Conservation (phyloP, 1,140 invertebrate species). For the Melitaea cinxia region DNA sequence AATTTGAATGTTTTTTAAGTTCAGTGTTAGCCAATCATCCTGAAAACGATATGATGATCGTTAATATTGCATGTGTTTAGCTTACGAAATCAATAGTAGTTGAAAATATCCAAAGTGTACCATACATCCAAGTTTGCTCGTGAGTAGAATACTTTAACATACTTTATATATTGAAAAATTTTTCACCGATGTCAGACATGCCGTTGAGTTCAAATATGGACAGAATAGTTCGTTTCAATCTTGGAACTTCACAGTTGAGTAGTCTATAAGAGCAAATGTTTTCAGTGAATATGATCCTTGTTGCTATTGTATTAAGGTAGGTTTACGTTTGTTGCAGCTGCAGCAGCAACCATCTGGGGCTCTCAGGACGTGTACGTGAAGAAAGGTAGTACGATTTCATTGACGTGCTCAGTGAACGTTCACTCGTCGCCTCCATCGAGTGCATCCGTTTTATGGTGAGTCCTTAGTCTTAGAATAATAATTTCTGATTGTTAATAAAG, state of each 20-base stretch:
- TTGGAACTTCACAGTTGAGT: slow-evolving; percentile 39
- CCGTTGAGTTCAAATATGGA: slow-evolving; percentile 28
- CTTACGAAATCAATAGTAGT: neutral
- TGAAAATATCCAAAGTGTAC: neutral
- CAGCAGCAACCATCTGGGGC: slow-evolving; percentile 92
- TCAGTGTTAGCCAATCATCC: neutral
- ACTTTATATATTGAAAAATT: slow-evolving; percentile 25
- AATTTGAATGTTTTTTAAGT: neutral
- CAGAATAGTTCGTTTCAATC: slow-evolving; percentile 36
- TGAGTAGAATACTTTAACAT: slow-evolving; percentile 6
- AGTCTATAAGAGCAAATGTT: slow-evolving; percentile 10
- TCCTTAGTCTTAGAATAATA: neutral
- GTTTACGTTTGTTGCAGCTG: slow-evolving; percentile 86
- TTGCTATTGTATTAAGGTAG: slow-evolving; percentile 4
- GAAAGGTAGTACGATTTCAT: slow-evolving; percentile 93
- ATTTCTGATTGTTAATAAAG: slow-evolving; percentile 5
- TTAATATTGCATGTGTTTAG: neutral
- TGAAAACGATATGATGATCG: neutral
- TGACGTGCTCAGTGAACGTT: slow-evolving; percentile 93
- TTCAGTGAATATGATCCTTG: slow-evolving; percentile 6
- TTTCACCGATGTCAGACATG: slow-evolving; percentile 21
- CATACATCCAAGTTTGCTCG: neutral
- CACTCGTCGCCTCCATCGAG: slow-evolving; percentile 91
- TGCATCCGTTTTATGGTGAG: slow-evolving; percentile 86
- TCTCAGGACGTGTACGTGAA: slow-evolving; percentile 94